Percentiles rank a stretch among this genome's conserved stretches.
These are phyloP conservation scores for Deilephila elpenor DNA, from an alignment of 2,888 invertebrate genomes.

Conservation along the genomic window DNA sequence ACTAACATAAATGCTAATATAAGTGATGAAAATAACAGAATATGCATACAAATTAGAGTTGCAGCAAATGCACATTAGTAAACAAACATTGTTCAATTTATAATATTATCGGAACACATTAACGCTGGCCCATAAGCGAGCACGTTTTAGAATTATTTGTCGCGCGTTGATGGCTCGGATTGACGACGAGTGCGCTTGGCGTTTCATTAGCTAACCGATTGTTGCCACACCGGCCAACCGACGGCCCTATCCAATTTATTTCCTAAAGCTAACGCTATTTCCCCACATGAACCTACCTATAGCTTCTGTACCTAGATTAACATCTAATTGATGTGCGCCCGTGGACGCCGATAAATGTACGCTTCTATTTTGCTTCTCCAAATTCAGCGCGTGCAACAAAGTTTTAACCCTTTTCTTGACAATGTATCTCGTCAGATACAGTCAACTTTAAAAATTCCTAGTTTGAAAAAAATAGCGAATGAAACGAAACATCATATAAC, in stretches of 20 bases:
- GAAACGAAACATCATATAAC: no score
- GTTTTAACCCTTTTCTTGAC: no score
- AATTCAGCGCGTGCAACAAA: conserved; percentile 16
- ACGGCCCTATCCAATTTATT: conserved; percentile 46
- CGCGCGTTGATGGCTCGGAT: conserved; percentile 30
- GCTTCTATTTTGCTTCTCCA: conserved; percentile 14
- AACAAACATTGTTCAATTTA: conserved; percentile 41
- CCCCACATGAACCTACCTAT: conserved; percentile 28
- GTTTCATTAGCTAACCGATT: conserved; percentile 55
- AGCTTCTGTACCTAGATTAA: conserved; percentile 28
- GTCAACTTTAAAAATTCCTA: no score
- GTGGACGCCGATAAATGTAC: conserved; percentile 11
- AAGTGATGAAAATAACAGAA: background rate
- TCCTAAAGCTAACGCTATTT: conserved; percentile 30
- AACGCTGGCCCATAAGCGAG: conserved; percentile 11
- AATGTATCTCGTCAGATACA: no score
- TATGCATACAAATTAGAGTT: conserved; percentile 13
- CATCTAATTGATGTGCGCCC: conserved; percentile 25
- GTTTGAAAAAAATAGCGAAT: no score
- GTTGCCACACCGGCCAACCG: conserved; percentile 44
- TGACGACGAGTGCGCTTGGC: conserved; percentile 50
- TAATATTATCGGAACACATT: conserved; percentile 25
- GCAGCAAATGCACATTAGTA: conserved; percentile 31
- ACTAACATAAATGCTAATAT: conserved; percentile 5
- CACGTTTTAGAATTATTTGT: conserved; percentile 24